Base-by-base conservation (phyloP, 2,797 vertebrate species). In the Paguma larvata region DNA sequence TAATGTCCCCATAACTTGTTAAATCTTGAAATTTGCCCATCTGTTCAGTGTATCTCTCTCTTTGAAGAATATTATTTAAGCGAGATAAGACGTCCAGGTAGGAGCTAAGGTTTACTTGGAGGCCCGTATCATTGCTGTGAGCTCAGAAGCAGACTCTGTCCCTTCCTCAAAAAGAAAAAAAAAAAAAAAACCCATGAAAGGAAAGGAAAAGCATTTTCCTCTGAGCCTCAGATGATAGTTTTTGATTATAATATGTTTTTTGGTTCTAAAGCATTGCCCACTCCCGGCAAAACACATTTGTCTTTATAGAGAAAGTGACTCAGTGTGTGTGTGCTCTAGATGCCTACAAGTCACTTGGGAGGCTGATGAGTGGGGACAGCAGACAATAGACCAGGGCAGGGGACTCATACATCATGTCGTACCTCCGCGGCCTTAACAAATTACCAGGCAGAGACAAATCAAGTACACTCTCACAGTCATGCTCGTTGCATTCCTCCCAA, bases 261-360 rank as follows among this genome's bases (percentile, higher is more conserved):
- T 63, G 14, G 53, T 63, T 86, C 67, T 79, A 65, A 92, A 78
- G 25, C 30, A 51, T 56, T 70, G 93, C 86, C 89, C 6, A 13
- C 68, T 91, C 38, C 32, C 0, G 0, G 95, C 13, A 78, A 89
- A 94, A 56, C n/a, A 91, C 93, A 65, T 96, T 91, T 98, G 11
- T 97, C 96, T 97, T 98, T 65, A 92, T 18, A 38, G 97, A 94
- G 79, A 48, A 34, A n/a, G 70, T 18, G 86, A 82, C 34, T 82
- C 38, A 1, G 11, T 25, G 19, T 68, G 48, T 91, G 80, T 84
- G 88, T 53, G 34, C 72, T 85, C 3, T 6, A 67, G 84, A 72
- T 65, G 3, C 84, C 0, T 34, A 78, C 82, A 25, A 48, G 85
- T 89, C 32, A 2, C 92, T 86, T 13, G 15, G 83, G 96, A 82